Conservation (phyloP, 1,140 invertebrate species). For the Drosophila teissieri region DNA sequence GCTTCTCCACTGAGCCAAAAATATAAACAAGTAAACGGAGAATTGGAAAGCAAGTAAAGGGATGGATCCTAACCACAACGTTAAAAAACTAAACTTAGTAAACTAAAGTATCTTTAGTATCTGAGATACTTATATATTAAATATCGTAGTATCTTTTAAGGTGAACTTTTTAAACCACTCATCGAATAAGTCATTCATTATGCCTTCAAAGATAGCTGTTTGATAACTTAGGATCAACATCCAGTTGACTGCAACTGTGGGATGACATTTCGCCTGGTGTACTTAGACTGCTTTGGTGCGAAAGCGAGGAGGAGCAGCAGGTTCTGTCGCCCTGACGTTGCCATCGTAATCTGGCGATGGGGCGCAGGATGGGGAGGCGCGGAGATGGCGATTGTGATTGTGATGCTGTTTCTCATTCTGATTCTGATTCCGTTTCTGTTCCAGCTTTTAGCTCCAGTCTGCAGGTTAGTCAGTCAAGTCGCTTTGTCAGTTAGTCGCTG, state of each 20-base stretch:
- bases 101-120: no score
- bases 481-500: conserved; percentile 17
- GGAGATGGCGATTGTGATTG: conserved; percentile 53
- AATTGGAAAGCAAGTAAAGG: no score
- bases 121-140: no score
- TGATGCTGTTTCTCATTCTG: conserved; percentile 59
- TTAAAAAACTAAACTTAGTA: no score
- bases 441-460: conserved; percentile 50
- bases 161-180: no score
- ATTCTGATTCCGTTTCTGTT: conserved; percentile 53
- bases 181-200: no score
- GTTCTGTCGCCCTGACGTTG: conserved; percentile 54
- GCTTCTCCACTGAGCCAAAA: conserved; percentile 7
- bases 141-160: no score
- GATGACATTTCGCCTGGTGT: conserved; percentile 9
- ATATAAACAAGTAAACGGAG: not conserved
- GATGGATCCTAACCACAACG: no score
- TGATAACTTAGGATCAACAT: no score
- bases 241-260: not conserved
- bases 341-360: conserved; percentile 30
- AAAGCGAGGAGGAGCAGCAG: conserved; percentile 50
- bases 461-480: conserved; percentile 69
- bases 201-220: not conserved
- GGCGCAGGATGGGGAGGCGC: conserved; percentile 1
- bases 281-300: conserved; percentile 32